Base-by-base conservation (phyloP, 2,797 vertebrate genomes). In the Amblyopsis hoosieri region DNA sequence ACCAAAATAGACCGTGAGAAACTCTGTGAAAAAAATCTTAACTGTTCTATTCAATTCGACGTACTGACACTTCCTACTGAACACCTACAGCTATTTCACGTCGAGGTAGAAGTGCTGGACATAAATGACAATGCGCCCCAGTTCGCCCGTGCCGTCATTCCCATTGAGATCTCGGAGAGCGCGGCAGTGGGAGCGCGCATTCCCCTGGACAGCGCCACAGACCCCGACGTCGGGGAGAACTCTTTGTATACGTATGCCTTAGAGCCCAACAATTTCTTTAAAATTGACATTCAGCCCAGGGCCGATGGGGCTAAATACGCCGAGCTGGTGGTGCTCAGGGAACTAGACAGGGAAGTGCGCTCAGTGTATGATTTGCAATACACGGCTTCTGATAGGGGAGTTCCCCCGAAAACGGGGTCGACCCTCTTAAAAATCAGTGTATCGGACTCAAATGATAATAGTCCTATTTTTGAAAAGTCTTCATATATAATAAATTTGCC, bases 51-150 rank as follows among this genome's bases (percentile, higher is more conserved):
- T 45, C 96, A 97, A 83, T 99, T 99, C 65, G 96, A 99, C 62
- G 97, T 99, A 78, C 94, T 99, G 77, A 96, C 95, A 0, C 93
- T 99, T 5, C 97, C 97, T 53, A 99, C 97, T 0, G 96, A 98
- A 62, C 95, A 98, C 85, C 93, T 99, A 73, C 97, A 98, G 88
- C 92, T 98, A 8, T 97, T 99, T 70, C 97, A 98, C 33, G 90
- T 99, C 4, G 95, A 98, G 69, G 95, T 99, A 17, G 96, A 98
- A 68, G 95, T 99, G 79, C 54, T 98, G 90, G 97, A 99, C 79
- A 97, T 99, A 61, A 99, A 99, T 48, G 97, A 99, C 79, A 96
- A 99, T 85, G 90, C 96, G 0, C 97, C 97, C 0, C 97, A 95
- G 80, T 99, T 99, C 66, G 93, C 97, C 54, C 91, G 96, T 62